These are phyloP conservation scores for Cheirogaleus major DNA, from an alignment of 2,797 vertebrate species.

Conservation along the genomic window DNA sequence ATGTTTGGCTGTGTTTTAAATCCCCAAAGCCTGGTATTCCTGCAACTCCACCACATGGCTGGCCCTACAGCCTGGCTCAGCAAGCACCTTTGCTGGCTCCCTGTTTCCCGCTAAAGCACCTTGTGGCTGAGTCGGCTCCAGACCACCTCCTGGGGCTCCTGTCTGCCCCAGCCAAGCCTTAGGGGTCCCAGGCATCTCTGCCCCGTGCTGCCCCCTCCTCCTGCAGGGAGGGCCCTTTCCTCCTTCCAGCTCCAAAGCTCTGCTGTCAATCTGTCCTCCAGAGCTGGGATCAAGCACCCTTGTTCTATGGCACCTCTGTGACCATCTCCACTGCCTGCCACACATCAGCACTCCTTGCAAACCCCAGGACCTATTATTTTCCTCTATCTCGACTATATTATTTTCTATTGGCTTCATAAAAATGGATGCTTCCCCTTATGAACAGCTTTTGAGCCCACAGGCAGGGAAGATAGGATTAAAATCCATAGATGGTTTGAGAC, in stretches of 20 bases:
- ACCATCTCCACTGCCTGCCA: not conserved
- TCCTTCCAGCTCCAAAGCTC: not conserved
- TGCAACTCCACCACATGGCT: fast-evolving
- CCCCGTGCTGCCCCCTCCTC: not conserved
- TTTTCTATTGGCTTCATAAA: not conserved
- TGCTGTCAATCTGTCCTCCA: too few relatives aligned
- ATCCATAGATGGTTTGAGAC: not conserved
- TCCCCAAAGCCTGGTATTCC: not conserved
- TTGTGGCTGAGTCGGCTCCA: not conserved
- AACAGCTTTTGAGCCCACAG: not conserved
- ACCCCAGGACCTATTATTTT: not conserved
- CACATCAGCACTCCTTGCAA: not conserved
- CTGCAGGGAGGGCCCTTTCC: not conserved
- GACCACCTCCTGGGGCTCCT: not conserved
- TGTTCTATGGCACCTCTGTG: fast-evolving
- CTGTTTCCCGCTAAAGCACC: not conserved
- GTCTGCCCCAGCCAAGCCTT: too few relatives aligned
- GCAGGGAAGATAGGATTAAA: not conserved
- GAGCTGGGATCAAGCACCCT: not conserved
- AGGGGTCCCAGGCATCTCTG: not conserved
- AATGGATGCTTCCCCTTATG: not conserved
- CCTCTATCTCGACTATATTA: not conserved
- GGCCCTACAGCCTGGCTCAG: not conserved
- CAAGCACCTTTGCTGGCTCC: not conserved
- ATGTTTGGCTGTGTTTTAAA: not conserved